phyloP scores from a whole-genome alignment of 2,797 vertebrate genomes.

The Neosilurus mollespiculum region DNA sequence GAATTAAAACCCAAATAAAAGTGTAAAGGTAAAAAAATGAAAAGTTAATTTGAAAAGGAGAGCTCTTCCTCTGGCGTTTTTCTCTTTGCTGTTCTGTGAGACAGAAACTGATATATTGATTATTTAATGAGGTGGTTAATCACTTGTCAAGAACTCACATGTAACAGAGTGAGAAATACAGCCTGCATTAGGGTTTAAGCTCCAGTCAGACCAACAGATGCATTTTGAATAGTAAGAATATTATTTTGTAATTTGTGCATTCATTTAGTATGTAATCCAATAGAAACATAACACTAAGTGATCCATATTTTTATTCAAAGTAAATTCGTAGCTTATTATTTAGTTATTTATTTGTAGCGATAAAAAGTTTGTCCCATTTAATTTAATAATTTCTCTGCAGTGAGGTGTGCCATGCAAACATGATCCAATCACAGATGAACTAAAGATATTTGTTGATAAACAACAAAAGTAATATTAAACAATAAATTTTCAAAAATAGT shows the following conservation, averaged over 20 bases:
- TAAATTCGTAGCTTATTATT: neutral
- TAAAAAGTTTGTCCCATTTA: no score
- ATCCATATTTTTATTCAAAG: no score
- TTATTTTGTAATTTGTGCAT: neutral
- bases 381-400: no score
- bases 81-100: slow-evolving; percentile 49
- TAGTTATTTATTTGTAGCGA: neutral
- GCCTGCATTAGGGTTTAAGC: slow-evolving; percentile 47
- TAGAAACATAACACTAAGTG: no score
- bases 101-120: slow-evolving; percentile 62
- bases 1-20: neutral
- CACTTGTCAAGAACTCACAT: slow-evolving; percentile 61
- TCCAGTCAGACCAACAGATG: slow-evolving; percentile 37
- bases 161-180: slow-evolving; percentile 52
- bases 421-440: no score
- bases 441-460: no score
- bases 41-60: slow-evolving; percentile 44
- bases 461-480: no score
- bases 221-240: neutral
- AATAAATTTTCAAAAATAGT: no score
- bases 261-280: neutral
- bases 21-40: neutral
- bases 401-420: no score
- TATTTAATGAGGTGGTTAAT: slow-evolving; percentile 61
- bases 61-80: slow-evolving; percentile 49